These are phyloP conservation scores for Ryuthela nishihirai DNA, from an alignment of 2,888 invertebrate species.

Conservation along the genomic window DNA sequence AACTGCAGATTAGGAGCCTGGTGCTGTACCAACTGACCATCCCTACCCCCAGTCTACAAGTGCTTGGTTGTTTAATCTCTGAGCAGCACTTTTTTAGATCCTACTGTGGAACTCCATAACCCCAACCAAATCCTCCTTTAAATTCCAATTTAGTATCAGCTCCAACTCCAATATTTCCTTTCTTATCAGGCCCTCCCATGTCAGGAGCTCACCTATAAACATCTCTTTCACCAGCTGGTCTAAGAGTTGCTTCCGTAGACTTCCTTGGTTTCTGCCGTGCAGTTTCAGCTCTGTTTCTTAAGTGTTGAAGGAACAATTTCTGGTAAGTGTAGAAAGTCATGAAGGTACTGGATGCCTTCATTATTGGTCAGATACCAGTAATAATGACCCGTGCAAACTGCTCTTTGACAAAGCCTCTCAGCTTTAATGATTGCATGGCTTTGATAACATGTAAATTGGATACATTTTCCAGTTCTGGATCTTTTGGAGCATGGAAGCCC, in stretches of 20 bases:
- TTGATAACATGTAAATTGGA: constrained; percentile 98
- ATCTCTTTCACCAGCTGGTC: no score
- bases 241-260: no score
- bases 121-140: no score
- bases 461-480: constrained; percentile 89
- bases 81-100: no score
- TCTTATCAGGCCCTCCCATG: constrained; percentile 2
- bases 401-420: constrained; percentile 95
- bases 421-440: constrained; percentile 84
- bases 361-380: constrained; percentile 99
- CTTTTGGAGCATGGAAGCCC: constrained; percentile 96
- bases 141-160: constrained; percentile 12
- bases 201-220: no score
- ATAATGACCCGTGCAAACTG: constrained; percentile 99
- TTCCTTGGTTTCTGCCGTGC: constrained; percentile 57
- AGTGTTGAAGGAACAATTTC: constrained; percentile 98
- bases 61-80: no score
- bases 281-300: constrained; percentile 86
- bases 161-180: constrained; percentile 7
- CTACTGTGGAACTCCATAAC: no score
- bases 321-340: constrained; percentile 90
- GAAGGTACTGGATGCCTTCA: constrained; percentile 94
- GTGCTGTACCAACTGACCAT: no score
- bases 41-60: no score
- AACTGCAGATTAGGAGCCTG: no score